Conservation (phyloP, 2,113 vertebrate species). For the Melanotaenia duboulayi region DNA sequence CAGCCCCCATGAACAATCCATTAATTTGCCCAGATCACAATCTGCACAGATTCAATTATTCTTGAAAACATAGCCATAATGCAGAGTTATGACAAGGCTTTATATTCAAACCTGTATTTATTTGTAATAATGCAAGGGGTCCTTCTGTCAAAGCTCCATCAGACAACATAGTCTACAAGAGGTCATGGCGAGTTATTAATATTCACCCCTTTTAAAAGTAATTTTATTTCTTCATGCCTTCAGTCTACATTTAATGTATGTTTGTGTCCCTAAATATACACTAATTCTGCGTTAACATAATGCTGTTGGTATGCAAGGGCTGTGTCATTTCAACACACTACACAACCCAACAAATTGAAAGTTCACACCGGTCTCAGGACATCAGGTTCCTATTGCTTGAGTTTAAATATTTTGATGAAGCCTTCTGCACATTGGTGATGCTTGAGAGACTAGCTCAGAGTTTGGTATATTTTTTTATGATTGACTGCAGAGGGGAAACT, state of each 20-base stretch:
- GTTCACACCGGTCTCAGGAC: constrained; percentile 47
- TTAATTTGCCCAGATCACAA: constrained; percentile 76
- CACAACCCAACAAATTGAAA: constrained; percentile 30
- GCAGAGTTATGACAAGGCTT: constrained; percentile 69
- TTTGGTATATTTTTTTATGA: constrained; percentile 60
- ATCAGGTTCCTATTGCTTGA: constrained; percentile 58
- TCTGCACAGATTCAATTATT: constrained; percentile 82
- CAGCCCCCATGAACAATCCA: constrained; percentile 57
- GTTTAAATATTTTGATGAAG: constrained; percentile 76
- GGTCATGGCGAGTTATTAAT: constrained; percentile 76
- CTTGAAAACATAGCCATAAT: constrained; percentile 72
- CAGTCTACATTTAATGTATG: constrained; percentile 42
- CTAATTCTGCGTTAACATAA: constrained; percentile 18
- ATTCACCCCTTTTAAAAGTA: constrained; percentile 69
- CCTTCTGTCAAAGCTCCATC: constrained; percentile 57
- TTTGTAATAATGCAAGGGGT: constrained; percentile 77
- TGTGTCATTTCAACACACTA: constrained; percentile 39
- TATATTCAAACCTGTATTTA: constrained; percentile 82
- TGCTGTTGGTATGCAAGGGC: constrained; percentile 44
- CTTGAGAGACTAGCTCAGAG: constrained; percentile 62
- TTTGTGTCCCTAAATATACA: constrained; percentile 48
- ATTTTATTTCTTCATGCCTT: constrained; percentile 57
- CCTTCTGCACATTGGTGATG: constrained; percentile 51
- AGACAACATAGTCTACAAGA: constrained; percentile 54
- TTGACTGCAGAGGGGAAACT: constrained; percentile 56